A percentile compares a stretch with the other conserved stretches of the same genome.
phyloP scores from a whole-genome alignment of 2,797 vertebrate genomes.

The Aulostomus chinensis region DNA sequence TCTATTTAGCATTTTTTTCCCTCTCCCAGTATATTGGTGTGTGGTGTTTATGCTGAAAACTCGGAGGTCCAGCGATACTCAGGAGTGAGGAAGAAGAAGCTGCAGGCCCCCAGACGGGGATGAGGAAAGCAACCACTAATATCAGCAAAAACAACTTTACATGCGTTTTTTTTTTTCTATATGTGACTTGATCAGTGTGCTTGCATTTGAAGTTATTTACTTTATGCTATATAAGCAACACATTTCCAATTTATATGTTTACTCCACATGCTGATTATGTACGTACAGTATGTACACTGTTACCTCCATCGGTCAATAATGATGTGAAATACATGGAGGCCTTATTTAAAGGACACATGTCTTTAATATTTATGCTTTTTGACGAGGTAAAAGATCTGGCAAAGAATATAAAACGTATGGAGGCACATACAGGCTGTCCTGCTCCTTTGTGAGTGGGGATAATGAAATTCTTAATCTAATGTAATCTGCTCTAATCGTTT shows the following conservation, averaged over 20 bases:
- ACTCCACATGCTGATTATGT: neutral
- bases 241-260: neutral
- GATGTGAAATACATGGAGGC: conserved; percentile 9
- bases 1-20: conserved; percentile 39
- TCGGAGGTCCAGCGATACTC: too few relatives aligned
- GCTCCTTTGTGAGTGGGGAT: too few relatives aligned
- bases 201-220: neutral
- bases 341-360: neutral
- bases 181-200: conserved; percentile 1
- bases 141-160: too few relatives aligned
- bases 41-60: conserved; percentile 29
- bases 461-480: too few relatives aligned
- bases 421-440: too few relatives aligned
- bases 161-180: too few relatives aligned
- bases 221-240: too few relatives aligned
- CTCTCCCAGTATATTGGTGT: conserved; percentile 14
- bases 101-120: neutral
- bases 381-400: too few relatives aligned
- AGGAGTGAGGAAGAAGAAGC: neutral
- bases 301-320: neutral
- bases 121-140: neutral
- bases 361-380: neutral
- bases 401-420: too few relatives aligned
- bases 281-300: too few relatives aligned
- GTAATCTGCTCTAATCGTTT: too few relatives aligned